Percentiles rank a stretch among this genome's conserved stretches.
Evolutionary conservation across 1,140 invertebrate species (phyloP).

Genomic region (Chrysomallon squamiferum): DNA sequence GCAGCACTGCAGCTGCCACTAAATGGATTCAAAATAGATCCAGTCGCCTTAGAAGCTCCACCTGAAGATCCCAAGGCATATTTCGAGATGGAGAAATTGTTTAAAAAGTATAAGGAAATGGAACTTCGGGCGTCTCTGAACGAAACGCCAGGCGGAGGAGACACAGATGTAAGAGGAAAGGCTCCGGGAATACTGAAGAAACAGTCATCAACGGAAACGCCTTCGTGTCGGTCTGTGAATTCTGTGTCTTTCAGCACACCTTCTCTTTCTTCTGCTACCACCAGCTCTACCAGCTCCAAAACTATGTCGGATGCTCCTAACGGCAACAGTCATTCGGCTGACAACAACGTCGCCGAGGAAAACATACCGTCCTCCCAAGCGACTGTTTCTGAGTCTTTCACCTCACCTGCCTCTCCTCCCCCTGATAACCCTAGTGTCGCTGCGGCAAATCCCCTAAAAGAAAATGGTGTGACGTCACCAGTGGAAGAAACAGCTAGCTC

Average conservation of each 20-base stretch:
- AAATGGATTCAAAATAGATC: slow-evolving; percentile 25
- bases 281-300: background rate
- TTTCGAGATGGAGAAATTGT: slow-evolving; percentile 51
- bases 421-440: slow-evolving; percentile 13
- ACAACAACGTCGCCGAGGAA: background rate
- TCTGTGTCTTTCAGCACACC: slow-evolving; percentile 8
- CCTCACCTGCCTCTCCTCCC: background rate
- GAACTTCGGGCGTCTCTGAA: slow-evolving; percentile 50
- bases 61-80: slow-evolving; percentile 55
- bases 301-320: background rate
- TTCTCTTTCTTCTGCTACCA: slow-evolving; percentile 6
- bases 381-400: background rate
- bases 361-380: background rate
- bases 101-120: slow-evolving; percentile 47
- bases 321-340: background rate
- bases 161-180: background rate
- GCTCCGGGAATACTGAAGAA: background rate
- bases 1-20: slow-evolving; percentile 43
- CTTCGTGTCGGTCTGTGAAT: background rate
- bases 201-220: background rate
- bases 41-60: slow-evolving; percentile 36
- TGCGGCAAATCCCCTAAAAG: slow-evolving; percentile 20
- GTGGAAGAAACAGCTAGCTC: slow-evolving; percentile 19
- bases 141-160: slow-evolving; percentile 36
- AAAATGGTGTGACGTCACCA: slow-evolving; percentile 9